Conservation (phyloP, 2,797 vertebrate species). For the Sebastiscus tertius region DNA sequence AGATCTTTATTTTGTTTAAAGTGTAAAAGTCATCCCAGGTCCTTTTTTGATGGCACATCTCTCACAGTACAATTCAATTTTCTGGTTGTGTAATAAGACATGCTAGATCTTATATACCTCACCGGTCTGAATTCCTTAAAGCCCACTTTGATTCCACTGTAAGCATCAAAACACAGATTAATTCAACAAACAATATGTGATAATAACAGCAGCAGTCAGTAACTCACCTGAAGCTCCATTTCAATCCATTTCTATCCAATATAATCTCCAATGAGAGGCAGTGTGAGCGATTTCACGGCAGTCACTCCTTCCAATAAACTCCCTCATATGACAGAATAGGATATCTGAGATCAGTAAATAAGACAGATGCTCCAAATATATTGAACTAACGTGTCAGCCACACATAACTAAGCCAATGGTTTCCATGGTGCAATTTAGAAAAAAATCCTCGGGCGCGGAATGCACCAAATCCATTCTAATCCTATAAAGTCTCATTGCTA, state of each 20-base stretch:
- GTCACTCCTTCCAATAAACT: slow-evolving; percentile 34
- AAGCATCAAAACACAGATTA: slow-evolving; percentile 24
- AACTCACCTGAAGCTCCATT: slow-evolving; percentile 36
- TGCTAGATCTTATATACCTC: not conserved
- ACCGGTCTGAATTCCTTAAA: not conserved
- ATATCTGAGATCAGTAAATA: slow-evolving; percentile 43
- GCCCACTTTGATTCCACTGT: not conserved
- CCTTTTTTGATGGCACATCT: not conserved
- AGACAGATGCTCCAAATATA: slow-evolving; percentile 33
- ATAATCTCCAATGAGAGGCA: slow-evolving; percentile 10
- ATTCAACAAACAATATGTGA: slow-evolving; percentile 26
- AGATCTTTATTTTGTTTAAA: not conserved
- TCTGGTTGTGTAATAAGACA: not conserved
- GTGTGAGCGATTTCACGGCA: slow-evolving; percentile 20
- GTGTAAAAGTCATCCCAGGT: not conserved
- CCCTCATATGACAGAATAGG: slow-evolving; percentile 21
- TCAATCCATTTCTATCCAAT: slow-evolving; percentile 44
- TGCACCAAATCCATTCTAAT: slow-evolving; percentile 30
- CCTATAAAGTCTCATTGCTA: not conserved
- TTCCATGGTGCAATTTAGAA: slow-evolving; percentile 16
- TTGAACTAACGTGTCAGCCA: slow-evolving; percentile 20
- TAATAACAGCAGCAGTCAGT: slow-evolving; percentile 35
- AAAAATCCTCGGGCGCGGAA: not conserved
- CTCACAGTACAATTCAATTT: not conserved
- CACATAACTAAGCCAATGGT: not conserved